These are phyloP conservation scores for Mormyrus lacerda DNA, from an alignment of 2,113 vertebrate species.

Conservation along the genomic window DNA sequence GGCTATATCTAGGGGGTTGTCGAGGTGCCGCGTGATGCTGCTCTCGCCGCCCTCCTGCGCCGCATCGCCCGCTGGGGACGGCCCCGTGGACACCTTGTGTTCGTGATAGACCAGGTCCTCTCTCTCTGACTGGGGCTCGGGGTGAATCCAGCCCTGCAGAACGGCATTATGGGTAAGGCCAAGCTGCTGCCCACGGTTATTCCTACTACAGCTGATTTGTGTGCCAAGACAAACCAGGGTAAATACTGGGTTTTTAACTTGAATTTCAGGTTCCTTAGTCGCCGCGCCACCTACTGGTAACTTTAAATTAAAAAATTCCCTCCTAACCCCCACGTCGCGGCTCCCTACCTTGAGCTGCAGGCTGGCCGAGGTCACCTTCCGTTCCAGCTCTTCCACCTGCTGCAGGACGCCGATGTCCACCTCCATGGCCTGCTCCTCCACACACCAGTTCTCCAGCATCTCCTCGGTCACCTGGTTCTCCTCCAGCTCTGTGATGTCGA, in stretches of 20 bases:
- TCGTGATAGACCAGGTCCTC: slow-evolving; percentile 97
- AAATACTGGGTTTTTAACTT: neutral
- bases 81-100: slow-evolving; percentile 84
- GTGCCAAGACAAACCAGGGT: neutral
- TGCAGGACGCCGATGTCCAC: slow-evolving; percentile 88
- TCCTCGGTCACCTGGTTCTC: slow-evolving; percentile 89
- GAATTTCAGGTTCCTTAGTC: neutral
- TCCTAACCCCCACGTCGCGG: too few species aligned
- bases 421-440: slow-evolving; percentile 97
- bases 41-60: slow-evolving; percentile 69
- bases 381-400: slow-evolving; percentile 95
- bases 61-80: slow-evolving; percentile 67
- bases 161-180: neutral
- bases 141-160: slow-evolving; percentile 89
- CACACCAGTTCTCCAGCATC: slow-evolving; percentile 89
- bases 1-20: slow-evolving; percentile 99
- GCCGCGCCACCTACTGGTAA: neutral
- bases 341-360: slow-evolving; percentile 91
- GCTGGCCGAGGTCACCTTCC: slow-evolving; percentile 91
- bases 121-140: slow-evolving; percentile 89
- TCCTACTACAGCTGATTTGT: neutral
- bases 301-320: neutral
- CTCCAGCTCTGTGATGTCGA: slow-evolving; percentile 83
- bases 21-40: slow-evolving; percentile 81
- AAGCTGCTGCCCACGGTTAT: neutral